These are phyloP conservation scores for Candoia aspera DNA, from an alignment of 2,113 vertebrate genomes.

Conservation along the genomic window DNA sequence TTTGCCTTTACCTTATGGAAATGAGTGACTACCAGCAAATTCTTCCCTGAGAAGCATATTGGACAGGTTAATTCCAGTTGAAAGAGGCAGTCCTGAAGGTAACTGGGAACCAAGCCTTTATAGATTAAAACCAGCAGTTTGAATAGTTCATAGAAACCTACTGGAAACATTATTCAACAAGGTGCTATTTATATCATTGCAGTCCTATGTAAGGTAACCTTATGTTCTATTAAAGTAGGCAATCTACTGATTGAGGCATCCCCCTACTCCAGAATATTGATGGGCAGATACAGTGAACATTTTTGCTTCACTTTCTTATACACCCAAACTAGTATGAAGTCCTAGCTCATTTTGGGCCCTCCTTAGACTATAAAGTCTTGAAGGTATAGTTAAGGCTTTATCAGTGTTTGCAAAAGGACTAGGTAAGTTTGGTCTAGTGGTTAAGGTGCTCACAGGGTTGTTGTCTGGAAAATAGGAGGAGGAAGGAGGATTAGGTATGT, in stretches of 20 bases:
- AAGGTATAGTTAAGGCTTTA: conserved; percentile 43
- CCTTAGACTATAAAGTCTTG: conserved; percentile 18
- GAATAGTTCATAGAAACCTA: background rate
- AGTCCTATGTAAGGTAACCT: background rate
- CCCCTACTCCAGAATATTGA: background rate
- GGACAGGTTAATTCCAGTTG: background rate
- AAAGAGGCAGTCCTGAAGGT: background rate
- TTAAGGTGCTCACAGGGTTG: no score
- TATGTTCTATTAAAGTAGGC: background rate
- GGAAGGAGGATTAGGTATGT: no score
- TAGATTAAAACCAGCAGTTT: background rate
- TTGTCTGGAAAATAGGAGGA: no score
- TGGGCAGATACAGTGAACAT: background rate
- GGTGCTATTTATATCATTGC: background rate
- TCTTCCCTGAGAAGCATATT: background rate
- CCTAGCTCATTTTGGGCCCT: conserved; percentile 25
- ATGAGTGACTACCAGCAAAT: background rate
- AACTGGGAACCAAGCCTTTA: background rate
- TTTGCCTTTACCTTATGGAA: background rate
- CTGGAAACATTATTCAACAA: background rate
- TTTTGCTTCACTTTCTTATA: conserved; percentile 10
- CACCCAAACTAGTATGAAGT: conserved; percentile 42
- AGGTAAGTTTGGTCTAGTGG: no score
- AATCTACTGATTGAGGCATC: background rate
- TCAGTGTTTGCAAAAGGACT: conserved; percentile 61